These are phyloP conservation scores for Phyllostomus hastatus DNA, from an alignment of 2,113 vertebrate species.

Conservation along the genomic window DNA sequence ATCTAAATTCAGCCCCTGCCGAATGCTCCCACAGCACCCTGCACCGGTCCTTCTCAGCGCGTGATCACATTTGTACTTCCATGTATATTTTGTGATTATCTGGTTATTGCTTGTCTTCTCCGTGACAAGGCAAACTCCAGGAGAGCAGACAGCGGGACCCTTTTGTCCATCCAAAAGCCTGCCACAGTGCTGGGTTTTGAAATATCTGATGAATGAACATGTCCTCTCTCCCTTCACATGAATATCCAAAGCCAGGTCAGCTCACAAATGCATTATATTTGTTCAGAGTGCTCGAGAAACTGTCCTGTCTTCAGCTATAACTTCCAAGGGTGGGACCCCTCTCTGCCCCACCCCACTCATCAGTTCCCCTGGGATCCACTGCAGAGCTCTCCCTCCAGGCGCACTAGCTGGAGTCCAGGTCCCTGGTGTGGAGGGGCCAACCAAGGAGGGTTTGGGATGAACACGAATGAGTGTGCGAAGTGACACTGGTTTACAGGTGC, in stretches of 20 bases:
- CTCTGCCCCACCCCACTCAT: not conserved
- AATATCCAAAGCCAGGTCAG: not conserved
- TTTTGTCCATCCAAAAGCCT: not conserved
- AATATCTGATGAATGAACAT: no score
- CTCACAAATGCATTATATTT: not conserved
- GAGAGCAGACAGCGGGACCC: not conserved
- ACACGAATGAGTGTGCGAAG: not conserved
- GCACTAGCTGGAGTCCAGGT: not conserved
- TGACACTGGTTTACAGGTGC: fast-evolving
- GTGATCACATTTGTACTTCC: not conserved
- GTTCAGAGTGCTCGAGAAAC: not conserved
- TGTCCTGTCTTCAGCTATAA: not conserved
- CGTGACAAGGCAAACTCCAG: not conserved
- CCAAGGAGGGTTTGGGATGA: not conserved
- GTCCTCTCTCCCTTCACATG: not conserved
- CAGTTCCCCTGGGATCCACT: not conserved
- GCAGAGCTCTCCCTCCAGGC: not conserved
- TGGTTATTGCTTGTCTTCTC: not conserved
- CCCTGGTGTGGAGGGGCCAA: not conserved
- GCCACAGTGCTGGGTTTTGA: not conserved
- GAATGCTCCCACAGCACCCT: not conserved
- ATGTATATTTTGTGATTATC: not conserved
- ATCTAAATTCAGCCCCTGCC: not conserved
- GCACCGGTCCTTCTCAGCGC: not conserved
- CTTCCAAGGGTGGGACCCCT: not conserved